A percentile compares a stretch with the other conserved stretches of the same genome.
Conservation (phyloP, 2,888 invertebrate species). For the Rhimphoctona megacephalus region DNA sequence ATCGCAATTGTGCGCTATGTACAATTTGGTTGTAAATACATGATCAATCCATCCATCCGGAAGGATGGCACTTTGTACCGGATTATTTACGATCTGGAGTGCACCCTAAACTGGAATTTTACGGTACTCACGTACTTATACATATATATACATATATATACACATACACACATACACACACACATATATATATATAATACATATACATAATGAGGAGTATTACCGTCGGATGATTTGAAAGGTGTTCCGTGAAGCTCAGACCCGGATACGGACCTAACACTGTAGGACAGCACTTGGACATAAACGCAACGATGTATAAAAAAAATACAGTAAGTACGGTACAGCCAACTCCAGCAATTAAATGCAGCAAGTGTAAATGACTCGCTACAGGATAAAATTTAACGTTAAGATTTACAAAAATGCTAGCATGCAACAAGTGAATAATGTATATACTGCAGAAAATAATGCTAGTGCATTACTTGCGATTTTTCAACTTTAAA, state of each 20-base stretch:
- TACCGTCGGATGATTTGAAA: background rate
- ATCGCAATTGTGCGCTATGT: background rate
- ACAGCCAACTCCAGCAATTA: constrained; percentile 13
- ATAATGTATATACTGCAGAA: background rate
- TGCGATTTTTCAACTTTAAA: background rate
- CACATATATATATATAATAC: too few relatives aligned
- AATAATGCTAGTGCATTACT: constrained; percentile 2
- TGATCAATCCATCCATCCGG: constrained; percentile 11
- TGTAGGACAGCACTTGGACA: background rate
- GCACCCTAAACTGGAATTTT: constrained; percentile 42
- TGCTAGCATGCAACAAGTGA: background rate
- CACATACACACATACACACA: background rate
- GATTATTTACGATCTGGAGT: constrained; percentile 57
- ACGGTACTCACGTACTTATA: constrained; percentile 22
- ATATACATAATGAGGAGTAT: constrained; percentile 2
- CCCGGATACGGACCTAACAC: constrained; percentile 4
- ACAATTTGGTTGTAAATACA: background rate
- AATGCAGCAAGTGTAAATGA: constrained; percentile 34
- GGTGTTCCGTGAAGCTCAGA: background rate
- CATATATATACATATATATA: background rate
- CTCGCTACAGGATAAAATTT: constrained; percentile 5
- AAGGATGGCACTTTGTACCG: constrained; percentile 48
- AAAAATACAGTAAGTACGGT: constrained; percentile 26
- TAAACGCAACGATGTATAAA: constrained; percentile 26
- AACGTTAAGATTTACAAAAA: constrained; percentile 1